Evolutionary conservation across 2,888 invertebrate species (phyloP).

Genomic region (Tenthredo livida): DNA sequence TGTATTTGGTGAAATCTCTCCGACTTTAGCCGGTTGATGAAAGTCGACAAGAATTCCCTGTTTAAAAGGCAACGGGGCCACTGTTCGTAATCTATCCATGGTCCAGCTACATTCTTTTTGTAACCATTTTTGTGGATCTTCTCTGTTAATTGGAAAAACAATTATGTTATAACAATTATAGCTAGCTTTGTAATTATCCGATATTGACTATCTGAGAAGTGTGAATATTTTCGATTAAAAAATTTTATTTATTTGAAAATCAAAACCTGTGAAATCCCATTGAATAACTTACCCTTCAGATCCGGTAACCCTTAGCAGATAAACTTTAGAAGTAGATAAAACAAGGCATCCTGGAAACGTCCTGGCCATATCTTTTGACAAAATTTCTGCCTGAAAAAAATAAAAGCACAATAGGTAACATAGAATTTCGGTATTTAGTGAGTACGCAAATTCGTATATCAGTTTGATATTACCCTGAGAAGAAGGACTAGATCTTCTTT

Average conservation of each 20-base stretch:
- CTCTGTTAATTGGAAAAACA: conserved; percentile 67
- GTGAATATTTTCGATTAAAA: background rate
- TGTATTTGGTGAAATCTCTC: conserved; percentile 68
- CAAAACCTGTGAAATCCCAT: background rate
- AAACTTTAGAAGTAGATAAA: conserved; percentile 80
- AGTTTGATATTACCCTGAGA: conserved; percentile 75
- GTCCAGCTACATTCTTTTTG: conserved; percentile 78
- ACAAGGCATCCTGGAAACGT: conserved; percentile 79
- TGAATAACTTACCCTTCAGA: conserved; percentile 73
- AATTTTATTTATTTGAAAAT: background rate
- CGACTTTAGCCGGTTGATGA: conserved; percentile 74
- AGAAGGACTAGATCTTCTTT: conserved; percentile 81
- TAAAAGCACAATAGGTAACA: conserved; percentile 1
- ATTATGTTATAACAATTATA: background rate
- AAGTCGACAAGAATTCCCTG: conserved; percentile 79
- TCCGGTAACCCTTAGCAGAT: conserved; percentile 79
- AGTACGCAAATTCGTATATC: background rate
- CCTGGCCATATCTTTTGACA: conserved; percentile 74
- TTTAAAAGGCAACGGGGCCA: conserved; percentile 81
- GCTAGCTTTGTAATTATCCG: background rate
- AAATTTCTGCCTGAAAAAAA: conserved; percentile 73
- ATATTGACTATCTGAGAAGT: background rate
- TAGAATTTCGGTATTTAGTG: conserved; percentile 10
- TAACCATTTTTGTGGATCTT: conserved; percentile 80
- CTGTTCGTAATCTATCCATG: conserved; percentile 77